Conservation (phyloP, 1,140 invertebrate species). For the Drosophila persimilis region DNA sequence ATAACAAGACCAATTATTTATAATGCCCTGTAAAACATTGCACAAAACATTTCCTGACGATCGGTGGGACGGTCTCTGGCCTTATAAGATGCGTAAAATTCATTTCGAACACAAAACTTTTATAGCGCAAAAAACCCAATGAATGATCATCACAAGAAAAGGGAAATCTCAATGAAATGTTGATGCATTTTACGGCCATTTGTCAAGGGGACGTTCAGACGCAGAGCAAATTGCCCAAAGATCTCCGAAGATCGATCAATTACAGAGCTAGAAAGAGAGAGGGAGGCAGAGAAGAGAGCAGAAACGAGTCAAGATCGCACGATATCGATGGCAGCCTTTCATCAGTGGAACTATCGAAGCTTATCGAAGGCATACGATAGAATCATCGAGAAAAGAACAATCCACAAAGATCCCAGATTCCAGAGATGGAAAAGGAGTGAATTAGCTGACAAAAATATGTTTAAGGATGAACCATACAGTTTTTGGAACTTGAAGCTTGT, state of each 20-base stretch:
- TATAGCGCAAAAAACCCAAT: slow-evolving; percentile 26
- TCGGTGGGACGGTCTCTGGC: slow-evolving; percentile 16
- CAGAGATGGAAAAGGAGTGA: no score
- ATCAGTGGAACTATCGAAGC: no score
- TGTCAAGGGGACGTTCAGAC: slow-evolving; percentile 51
- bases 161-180: slow-evolving; percentile 59
- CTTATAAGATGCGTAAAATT: slow-evolving; percentile 67
- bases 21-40: slow-evolving; percentile 66
- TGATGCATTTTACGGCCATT: slow-evolving; percentile 67
- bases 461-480: no score
- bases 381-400: no score
- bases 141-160: slow-evolving; percentile 35
- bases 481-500: no score
- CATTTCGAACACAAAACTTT: slow-evolving; percentile 49
- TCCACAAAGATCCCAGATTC: no score
- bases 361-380: no score
- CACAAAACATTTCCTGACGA: slow-evolving; percentile 54
- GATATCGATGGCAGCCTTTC: no score
- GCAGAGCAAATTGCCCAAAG: slow-evolving; percentile 47
- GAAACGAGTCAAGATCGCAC: not conserved
- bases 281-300: not conserved
- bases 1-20: slow-evolving; percentile 78
- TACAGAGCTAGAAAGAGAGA: not conserved
- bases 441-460: no score
- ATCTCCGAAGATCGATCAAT: slow-evolving; percentile 37